phyloP scores from a whole-genome alignment of 2,113 vertebrate species.

The Tor tambroides region DNA sequence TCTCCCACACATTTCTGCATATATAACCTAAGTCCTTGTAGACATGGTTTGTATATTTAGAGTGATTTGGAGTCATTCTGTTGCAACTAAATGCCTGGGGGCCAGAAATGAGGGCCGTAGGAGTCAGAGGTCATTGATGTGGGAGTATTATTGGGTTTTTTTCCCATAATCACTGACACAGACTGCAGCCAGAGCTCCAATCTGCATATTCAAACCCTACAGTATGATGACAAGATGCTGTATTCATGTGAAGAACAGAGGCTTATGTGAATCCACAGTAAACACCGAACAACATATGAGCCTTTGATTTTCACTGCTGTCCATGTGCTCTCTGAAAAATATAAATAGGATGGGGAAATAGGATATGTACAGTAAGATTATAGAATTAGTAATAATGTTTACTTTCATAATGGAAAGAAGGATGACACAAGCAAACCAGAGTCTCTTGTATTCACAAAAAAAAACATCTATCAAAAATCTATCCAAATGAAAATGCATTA shows the following conservation, averaged over 20 bases:
- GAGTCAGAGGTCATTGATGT: conserved; percentile 45
- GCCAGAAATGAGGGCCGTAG: conserved; percentile 19
- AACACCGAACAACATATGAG: conserved; percentile 4
- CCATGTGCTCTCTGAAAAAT: neutral
- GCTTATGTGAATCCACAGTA: conserved; percentile 2
- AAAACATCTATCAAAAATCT: too few relatives aligned
- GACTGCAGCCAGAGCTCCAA: neutral
- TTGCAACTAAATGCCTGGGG: conserved; percentile 25
- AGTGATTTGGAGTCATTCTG: conserved; percentile 31
- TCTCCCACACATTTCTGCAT: conserved; percentile 37
- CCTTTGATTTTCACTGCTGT: conserved; percentile 5
- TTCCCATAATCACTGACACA: conserved; percentile 30
- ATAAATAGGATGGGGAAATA: neutral
- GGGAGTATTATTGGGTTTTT: conserved; percentile 22
- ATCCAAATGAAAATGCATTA: too few relatives aligned
- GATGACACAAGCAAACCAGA: neutral
- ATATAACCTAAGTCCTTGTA: conserved; percentile 9
- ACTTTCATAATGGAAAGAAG: neutral
- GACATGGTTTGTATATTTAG: neutral
- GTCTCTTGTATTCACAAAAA: neutral
- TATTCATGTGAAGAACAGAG: neutral
- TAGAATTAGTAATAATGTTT: neutral
- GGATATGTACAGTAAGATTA: conserved; percentile 10
- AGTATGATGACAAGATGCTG: neutral
- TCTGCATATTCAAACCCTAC: conserved; percentile 44